These are phyloP conservation scores for Temnothorax rugatulus DNA, from an alignment of 2,888 invertebrate genomes.

Conservation along the genomic window DNA sequence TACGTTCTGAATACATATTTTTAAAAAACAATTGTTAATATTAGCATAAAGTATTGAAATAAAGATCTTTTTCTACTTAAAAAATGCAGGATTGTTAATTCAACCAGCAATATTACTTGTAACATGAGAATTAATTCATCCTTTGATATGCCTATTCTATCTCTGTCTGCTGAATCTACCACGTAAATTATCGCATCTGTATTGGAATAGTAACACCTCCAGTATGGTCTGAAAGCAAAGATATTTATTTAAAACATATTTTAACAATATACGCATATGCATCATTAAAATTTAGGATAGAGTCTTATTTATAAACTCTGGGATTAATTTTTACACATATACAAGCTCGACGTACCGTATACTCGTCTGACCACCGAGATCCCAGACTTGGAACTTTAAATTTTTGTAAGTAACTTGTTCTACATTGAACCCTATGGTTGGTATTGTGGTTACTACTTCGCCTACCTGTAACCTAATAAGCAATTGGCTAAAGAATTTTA, in stretches of 20 bases:
- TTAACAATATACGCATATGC: background rate
- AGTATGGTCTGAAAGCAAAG: slow-evolving; percentile 94
- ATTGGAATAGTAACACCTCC: slow-evolving; percentile 99
- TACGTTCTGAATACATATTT: slow-evolving; percentile 18
- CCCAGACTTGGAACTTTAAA: slow-evolving; percentile 99
- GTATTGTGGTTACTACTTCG: slow-evolving; percentile 99
- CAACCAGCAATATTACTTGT: slow-evolving; percentile 88
- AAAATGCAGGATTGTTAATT: slow-evolving; percentile 4
- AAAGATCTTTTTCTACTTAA: slow-evolving; percentile 41
- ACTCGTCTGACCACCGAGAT: slow-evolving; percentile 99
- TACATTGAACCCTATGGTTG: slow-evolving; percentile 99
- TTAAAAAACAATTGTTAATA: background rate
- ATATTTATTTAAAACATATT: background rate
- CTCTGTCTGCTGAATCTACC: slow-evolving; percentile 99
- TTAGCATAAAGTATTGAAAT: slow-evolving; percentile 5
- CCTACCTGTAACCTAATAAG: slow-evolving; percentile 95
- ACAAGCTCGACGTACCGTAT: slow-evolving; percentile 91
- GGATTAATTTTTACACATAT: background rate
- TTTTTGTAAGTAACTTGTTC: slow-evolving; percentile 99
- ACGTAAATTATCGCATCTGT: slow-evolving; percentile 99
- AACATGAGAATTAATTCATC: slow-evolving; percentile 99
- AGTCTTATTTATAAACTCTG: slow-evolving; percentile 4
- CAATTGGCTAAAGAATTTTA: slow-evolving; percentile 33
- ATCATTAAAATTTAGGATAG: background rate
- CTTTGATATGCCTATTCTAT: slow-evolving; percentile 99